A percentile compares a stretch with the other conserved stretches of the same genome.
These are phyloP conservation scores for Plebejus argus DNA, from an alignment of 2,888 invertebrate genomes.

Conservation along the genomic window DNA sequence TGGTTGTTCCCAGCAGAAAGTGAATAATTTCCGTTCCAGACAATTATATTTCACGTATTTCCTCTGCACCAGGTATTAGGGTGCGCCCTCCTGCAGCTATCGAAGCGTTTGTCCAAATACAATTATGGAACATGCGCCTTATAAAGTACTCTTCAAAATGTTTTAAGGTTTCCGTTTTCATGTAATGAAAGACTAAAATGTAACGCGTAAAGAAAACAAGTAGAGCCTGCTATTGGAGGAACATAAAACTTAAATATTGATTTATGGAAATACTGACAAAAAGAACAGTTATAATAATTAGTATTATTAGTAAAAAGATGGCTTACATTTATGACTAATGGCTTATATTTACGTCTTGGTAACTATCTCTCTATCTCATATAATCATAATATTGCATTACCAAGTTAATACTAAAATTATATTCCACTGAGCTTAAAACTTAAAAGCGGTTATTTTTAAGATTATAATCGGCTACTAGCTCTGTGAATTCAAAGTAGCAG, in stretches of 20 bases:
- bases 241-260: not conserved
- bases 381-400: not conserved
- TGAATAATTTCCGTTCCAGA: conserved; percentile 47
- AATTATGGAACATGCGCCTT: not conserved
- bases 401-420: not conserved
- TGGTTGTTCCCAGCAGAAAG: conserved; percentile 43
- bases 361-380: too few species aligned
- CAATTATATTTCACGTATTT: conserved; percentile 47
- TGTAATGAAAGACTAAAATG: not conserved
- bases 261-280: too few species aligned
- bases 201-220: not conserved
- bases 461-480: conserved; percentile 47
- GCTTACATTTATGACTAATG: too few species aligned
- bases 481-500: conserved; percentile 58
- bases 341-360: too few species aligned
- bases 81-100: conserved; percentile 32
- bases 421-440: conserved; percentile 20
- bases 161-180: not conserved
- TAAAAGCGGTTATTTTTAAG: conserved; percentile 45
- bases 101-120: conserved; percentile 29
- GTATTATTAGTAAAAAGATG: too few species aligned
- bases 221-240: not conserved
- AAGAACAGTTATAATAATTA: too few species aligned
- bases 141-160: not conserved
- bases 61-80: conserved; percentile 45